phyloP scores from a whole-genome alignment of 2,113 vertebrate genomes.

The Gopherus evgoodei region DNA sequence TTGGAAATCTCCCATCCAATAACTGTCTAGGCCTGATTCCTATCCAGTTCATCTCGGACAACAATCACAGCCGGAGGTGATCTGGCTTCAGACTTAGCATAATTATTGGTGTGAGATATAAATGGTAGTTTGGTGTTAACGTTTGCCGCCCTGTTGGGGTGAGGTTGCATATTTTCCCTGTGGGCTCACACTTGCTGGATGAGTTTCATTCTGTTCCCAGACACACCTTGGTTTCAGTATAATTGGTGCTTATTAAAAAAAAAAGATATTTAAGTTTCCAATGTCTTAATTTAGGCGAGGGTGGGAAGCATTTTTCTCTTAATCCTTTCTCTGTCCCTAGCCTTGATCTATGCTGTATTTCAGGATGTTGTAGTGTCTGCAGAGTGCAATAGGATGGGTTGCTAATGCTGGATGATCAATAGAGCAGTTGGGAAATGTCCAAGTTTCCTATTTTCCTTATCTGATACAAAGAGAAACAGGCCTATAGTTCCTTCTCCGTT shows the following conservation, averaged over 20 bases:
- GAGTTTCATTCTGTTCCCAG: slow-evolving; percentile 68
- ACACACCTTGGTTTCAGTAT: slow-evolving; percentile 72
- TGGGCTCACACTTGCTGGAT: slow-evolving; percentile 50
- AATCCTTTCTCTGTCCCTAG: neutral
- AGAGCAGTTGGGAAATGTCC: neutral
- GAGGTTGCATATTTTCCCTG: slow-evolving; percentile 61
- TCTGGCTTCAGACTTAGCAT: slow-evolving; percentile 12
- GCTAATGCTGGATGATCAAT: neutral
- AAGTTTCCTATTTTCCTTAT: neutral
- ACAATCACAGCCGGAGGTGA: neutral
- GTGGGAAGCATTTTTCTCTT: neutral
- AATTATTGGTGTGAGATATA: slow-evolving; percentile 32
- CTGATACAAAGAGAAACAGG: neutral
- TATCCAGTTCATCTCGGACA: neutral
- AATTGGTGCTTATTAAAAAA: slow-evolving; percentile 55
- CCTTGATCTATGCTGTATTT: neutral
- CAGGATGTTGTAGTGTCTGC: neutral
- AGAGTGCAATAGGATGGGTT: neutral
- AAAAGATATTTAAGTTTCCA: slow-evolving; percentile 17
- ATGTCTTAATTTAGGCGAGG: slow-evolving; percentile 21
- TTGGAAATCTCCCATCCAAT: neutral
- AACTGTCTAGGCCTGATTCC: neutral
- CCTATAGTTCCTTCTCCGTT: neutral
- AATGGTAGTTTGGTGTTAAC: slow-evolving; percentile 64
- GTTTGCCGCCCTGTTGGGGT: slow-evolving; percentile 61